These are phyloP conservation scores for Pogoniulus pusillus DNA, from an alignment of 2,797 vertebrate genomes.

Conservation along the genomic window DNA sequence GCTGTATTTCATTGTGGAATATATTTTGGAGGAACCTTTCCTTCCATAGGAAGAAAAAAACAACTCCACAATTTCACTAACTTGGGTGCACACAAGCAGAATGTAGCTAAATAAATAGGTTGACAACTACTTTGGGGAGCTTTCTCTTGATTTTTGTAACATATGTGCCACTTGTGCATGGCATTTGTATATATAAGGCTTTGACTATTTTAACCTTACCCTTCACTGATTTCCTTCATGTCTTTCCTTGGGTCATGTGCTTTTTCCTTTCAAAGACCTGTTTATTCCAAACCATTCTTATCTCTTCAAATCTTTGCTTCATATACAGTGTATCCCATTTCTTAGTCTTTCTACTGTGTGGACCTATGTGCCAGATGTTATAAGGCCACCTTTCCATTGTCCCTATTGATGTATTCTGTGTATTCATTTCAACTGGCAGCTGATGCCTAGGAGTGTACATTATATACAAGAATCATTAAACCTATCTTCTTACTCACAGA, in stretches of 20 bases:
- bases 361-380: conserved; percentile 18
- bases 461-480: not conserved
- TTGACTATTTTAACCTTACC: not conserved
- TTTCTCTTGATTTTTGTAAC: not conserved
- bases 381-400: not conserved
- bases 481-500: not conserved
- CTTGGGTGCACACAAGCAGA: not conserved
- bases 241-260: not conserved
- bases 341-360: not conserved
- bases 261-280: not conserved
- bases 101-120: not conserved
- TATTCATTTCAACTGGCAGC: not conserved
- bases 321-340: conserved; percentile 17
- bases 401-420: not conserved
- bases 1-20: not conserved
- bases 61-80: not conserved
- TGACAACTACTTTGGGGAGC: not conserved
- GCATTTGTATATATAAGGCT: not conserved
- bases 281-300: not conserved
- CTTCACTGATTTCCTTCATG: not conserved
- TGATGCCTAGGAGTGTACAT: not conserved
- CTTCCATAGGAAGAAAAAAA: not conserved
- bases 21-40: not conserved
- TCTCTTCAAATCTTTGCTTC: conserved; percentile 13
- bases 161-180: not conserved